phyloP scores from a whole-genome alignment of 2,888 invertebrate genomes.

The Shargacucullia verbasci region DNA sequence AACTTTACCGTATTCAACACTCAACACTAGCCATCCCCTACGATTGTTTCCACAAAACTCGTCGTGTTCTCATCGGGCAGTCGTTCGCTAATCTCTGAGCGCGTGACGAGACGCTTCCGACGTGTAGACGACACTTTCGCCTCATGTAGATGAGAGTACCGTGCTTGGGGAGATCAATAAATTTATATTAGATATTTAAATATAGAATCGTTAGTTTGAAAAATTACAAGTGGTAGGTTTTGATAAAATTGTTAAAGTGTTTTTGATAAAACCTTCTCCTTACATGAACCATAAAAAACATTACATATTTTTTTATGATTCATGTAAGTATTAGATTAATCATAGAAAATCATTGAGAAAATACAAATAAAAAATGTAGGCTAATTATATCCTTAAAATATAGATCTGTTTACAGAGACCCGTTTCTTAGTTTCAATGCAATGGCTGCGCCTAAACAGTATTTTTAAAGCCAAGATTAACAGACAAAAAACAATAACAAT shows the following conservation, averaged over 20 bases:
- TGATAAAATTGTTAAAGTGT: too few species aligned
- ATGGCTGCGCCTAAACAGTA: neutral
- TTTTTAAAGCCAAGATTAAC: slow-evolving; percentile 1
- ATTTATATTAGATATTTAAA: neutral
- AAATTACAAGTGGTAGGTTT: too few species aligned
- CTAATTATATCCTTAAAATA: too few species aligned
- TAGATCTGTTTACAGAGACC: too few species aligned
- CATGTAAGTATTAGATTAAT: too few species aligned
- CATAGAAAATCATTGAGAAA: too few species aligned
- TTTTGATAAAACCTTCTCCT: too few species aligned
- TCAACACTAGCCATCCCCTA: slow-evolving; percentile 33
- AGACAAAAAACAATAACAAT: slow-evolving; percentile 19
- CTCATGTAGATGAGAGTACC: slow-evolving; percentile 38
- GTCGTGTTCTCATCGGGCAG: slow-evolving; percentile 50
- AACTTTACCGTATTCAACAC: slow-evolving; percentile 37
- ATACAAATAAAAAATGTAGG: too few species aligned
- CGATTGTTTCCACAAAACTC: slow-evolving; percentile 55
- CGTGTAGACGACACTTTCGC: slow-evolving; percentile 64
- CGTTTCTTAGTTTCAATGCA: too few species aligned
- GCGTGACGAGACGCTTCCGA: slow-evolving; percentile 65
- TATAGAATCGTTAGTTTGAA: too few species aligned
- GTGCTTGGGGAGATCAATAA: slow-evolving; percentile 19
- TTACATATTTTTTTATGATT: too few species aligned
- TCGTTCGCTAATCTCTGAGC: slow-evolving; percentile 63
- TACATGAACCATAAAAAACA: too few species aligned